Percentiles rank a stretch among this genome's conserved stretches.
phyloP scores from a whole-genome alignment of 2,888 invertebrate species.

The Macrophya alboannulata region DNA sequence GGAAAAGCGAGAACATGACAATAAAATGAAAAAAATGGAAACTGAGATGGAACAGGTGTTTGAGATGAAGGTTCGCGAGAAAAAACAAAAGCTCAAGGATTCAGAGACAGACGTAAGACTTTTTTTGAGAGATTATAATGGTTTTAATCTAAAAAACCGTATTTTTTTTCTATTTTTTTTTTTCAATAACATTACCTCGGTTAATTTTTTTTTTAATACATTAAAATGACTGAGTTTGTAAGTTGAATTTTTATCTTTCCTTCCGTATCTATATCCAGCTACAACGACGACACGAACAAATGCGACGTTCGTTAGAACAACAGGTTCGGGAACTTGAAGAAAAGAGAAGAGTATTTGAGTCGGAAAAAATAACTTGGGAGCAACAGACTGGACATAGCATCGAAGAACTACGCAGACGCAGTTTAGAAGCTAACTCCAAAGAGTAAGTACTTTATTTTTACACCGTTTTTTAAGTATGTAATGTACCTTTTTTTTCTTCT shows the following conservation, averaged over 20 bases:
- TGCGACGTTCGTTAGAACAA: conserved; percentile 90
- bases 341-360: conserved; percentile 91
- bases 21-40: conserved; percentile 99
- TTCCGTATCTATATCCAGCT: conserved; percentile 79
- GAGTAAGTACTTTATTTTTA: conserved; percentile 84
- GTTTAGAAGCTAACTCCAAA: conserved; percentile 94
- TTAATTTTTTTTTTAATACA: background rate
- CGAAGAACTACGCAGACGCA: conserved; percentile 93
- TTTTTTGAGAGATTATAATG: background rate
- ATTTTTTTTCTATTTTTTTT: background rate
- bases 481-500: conserved; percentile 51
- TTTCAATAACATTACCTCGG: background rate
- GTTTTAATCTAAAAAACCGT: background rate
- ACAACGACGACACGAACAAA: conserved; percentile 94
- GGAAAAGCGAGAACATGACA: conserved; percentile 97
- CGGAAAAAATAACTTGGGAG: conserved; percentile 95
- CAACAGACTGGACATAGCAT: conserved; percentile 93
- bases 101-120: conserved; percentile 91
- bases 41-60: conserved; percentile 99
- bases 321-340: conserved; percentile 97
- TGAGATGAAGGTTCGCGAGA: conserved; percentile 98
- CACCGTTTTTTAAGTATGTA: conserved; percentile 54
- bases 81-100: conserved; percentile 97
- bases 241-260: conserved; percentile 14
- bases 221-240: background rate